phyloP scores from a whole-genome alignment of 2,888 invertebrate species.

The Oegoconia quadripuncta region DNA sequence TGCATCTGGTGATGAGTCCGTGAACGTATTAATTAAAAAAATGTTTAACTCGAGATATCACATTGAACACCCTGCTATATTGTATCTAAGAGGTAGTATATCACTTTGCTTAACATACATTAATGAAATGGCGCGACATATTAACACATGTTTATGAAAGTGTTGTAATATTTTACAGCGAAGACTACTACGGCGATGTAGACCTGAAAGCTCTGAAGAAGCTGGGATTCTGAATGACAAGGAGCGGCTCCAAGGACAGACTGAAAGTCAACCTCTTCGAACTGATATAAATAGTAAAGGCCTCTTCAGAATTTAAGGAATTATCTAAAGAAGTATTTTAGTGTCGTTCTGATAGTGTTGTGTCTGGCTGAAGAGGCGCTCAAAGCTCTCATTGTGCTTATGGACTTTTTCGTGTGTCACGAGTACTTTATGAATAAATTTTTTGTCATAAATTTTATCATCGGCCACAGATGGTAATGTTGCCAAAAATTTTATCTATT shows the following conservation, averaged over 20 bases:
- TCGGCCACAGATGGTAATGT: slow-evolving; percentile 31
- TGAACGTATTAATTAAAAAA: too few relatives aligned
- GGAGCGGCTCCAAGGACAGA: slow-evolving; percentile 72
- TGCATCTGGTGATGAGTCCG: too few relatives aligned
- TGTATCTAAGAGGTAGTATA: too few relatives aligned
- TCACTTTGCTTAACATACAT: not conserved
- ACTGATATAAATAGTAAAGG: slow-evolving; percentile 43
- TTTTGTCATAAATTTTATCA: slow-evolving; percentile 32
- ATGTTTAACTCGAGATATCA: too few relatives aligned
- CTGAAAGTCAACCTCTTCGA: slow-evolving; percentile 64
- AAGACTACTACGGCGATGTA: slow-evolving; percentile 95
- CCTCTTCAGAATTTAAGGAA: slow-evolving; percentile 34
- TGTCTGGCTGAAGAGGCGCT: slow-evolving; percentile 66
- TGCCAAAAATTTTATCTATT: slow-evolving; percentile 51
- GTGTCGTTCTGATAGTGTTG: not conserved
- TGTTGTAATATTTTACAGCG: slow-evolving; percentile 77
- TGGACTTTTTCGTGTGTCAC: slow-evolving; percentile 9
- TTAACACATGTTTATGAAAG: not conserved
- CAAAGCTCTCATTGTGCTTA: slow-evolving; percentile 22
- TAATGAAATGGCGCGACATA: not conserved
- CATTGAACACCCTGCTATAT: too few relatives aligned
- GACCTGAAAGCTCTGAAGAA: slow-evolving; percentile 93
- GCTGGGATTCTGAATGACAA: slow-evolving; percentile 83
- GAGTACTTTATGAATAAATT: slow-evolving; percentile 1
- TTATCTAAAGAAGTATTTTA: not conserved